These are phyloP conservation scores for Thecocarcelia acutangulata DNA, from an alignment of 2,888 invertebrate genomes.

Conservation along the genomic window DNA sequence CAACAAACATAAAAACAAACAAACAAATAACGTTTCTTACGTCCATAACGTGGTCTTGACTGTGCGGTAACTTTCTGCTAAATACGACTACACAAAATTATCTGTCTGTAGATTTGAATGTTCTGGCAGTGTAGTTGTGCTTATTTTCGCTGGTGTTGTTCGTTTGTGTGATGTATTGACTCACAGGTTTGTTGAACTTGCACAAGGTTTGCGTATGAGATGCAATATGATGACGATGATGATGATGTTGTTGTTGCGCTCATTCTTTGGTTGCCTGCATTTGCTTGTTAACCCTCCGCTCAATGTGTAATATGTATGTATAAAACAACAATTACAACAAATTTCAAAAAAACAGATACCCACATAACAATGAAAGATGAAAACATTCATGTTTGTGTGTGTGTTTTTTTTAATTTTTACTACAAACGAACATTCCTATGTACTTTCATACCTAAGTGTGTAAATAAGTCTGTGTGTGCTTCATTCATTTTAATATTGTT, in stretches of 20 bases:
- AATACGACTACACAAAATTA: no score
- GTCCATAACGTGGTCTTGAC: slow-evolving; percentile 39
- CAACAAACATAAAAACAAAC: slow-evolving; percentile 19
- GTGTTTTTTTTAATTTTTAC: not conserved
- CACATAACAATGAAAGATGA: slow-evolving; percentile 32
- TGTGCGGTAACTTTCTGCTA: not conserved
- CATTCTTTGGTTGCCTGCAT: slow-evolving; percentile 38
- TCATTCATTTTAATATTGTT: slow-evolving; percentile 20
- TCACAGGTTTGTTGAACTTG: slow-evolving; percentile 78
- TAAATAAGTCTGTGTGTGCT: not conserved
- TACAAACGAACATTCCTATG: no score
- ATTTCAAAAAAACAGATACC: slow-evolving; percentile 14
- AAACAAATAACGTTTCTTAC: slow-evolving; percentile 23
- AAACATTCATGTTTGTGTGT: slow-evolving; percentile 24
- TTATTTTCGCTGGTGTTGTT: not conserved
- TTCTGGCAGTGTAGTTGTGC: slow-evolving; percentile 5
- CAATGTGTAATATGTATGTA: no score
- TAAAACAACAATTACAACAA: slow-evolving; percentile 13
- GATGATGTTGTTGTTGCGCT: slow-evolving; percentile 8
- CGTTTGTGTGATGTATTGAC: slow-evolving; percentile 63
- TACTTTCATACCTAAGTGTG: no score
- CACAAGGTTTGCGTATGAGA: slow-evolving; percentile 70
- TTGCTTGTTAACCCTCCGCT: slow-evolving; percentile 29
- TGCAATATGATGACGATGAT: slow-evolving; percentile 6
- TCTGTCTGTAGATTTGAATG: no score